These are phyloP conservation scores for Onychomys arenicola DNA, from an alignment of 2,797 vertebrate genomes.

Conservation along the genomic window DNA sequence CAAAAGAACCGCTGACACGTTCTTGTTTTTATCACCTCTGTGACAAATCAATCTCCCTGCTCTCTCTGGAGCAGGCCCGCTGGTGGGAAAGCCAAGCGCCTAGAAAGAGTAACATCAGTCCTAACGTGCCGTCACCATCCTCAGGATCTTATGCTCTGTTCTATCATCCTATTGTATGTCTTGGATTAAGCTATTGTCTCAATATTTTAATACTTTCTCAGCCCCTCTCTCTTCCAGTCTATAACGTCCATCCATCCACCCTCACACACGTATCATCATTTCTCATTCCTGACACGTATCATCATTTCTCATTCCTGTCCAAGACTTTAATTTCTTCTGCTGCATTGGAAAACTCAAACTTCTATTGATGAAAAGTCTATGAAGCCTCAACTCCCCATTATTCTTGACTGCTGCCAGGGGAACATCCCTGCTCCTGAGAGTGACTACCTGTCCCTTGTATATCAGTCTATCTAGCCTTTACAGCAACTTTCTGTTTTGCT, in stretches of 20 bases:
- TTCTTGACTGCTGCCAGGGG: neutral
- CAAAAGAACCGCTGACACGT: neutral
- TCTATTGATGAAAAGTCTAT: neutral
- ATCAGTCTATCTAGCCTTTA: neutral
- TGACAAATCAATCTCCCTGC: neutral
- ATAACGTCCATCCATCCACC: no score
- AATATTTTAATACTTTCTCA: neutral
- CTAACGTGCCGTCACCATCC: rapidly evolving
- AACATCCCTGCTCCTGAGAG: neutral
- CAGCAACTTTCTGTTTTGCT: neutral
- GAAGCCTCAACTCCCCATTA: neutral
- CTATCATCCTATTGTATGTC: neutral
- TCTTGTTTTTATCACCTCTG: neutral
- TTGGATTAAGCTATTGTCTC: neutral
- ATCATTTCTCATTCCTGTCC: neutral
- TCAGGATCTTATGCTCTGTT: neutral
- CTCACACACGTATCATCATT: neutral
- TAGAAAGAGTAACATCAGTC: neutral
- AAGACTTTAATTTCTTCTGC: neutral
- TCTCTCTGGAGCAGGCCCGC: neutral
- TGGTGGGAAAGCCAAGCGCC: neutral
- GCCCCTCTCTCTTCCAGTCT: neutral
- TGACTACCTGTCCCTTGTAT: neutral
- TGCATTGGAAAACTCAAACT: neutral
- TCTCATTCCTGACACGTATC: neutral